A percentile compares a stretch with the other conserved stretches of the same genome.
Conservation (phyloP, 2,888 invertebrate species). For the Euphydryas editha region DNA sequence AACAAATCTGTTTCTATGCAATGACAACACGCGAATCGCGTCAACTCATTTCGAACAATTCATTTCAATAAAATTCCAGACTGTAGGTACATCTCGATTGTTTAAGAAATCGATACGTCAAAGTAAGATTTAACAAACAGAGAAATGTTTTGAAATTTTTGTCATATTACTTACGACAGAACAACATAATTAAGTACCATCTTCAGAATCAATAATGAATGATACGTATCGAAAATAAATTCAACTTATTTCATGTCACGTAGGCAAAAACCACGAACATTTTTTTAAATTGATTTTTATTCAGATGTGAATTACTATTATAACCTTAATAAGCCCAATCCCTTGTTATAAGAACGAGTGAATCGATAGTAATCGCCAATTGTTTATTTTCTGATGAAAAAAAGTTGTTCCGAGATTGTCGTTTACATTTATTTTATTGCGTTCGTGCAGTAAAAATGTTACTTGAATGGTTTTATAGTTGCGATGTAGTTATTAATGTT, state of each 20-base stretch:
- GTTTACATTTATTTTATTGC: conserved; percentile 46
- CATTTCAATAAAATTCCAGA: conserved; percentile 32
- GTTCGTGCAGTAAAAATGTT: conserved; percentile 46
- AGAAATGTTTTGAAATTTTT: conserved; percentile 14
- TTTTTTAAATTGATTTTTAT: conserved; percentile 18
- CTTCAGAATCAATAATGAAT: not conserved
- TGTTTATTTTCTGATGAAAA: conserved; percentile 38
- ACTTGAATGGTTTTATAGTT: conserved; percentile 47
- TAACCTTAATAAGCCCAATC: conserved; percentile 26
- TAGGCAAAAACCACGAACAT: not conserved
- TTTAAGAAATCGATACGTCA: conserved; percentile 26
- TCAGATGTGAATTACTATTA: conserved; percentile 19
- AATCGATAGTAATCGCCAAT: conserved; percentile 40
- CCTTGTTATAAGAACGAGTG: conserved; percentile 35
- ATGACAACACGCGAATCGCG: conserved; percentile 1
- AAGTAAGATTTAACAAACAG: conserved; percentile 35
- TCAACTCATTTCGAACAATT: conserved; percentile 24
- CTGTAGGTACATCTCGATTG: conserved; percentile 32
- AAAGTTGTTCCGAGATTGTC: conserved; percentile 40
- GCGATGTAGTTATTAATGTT: conserved; percentile 49
- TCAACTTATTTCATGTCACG: not conserved
- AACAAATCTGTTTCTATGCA: not conserved
- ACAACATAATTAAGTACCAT: no score
- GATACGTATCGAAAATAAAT: not conserved
- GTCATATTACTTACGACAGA: not conserved